Base-by-base conservation (phyloP, 1,140 invertebrate genomes). In the Cyclina sinensis region DNA sequence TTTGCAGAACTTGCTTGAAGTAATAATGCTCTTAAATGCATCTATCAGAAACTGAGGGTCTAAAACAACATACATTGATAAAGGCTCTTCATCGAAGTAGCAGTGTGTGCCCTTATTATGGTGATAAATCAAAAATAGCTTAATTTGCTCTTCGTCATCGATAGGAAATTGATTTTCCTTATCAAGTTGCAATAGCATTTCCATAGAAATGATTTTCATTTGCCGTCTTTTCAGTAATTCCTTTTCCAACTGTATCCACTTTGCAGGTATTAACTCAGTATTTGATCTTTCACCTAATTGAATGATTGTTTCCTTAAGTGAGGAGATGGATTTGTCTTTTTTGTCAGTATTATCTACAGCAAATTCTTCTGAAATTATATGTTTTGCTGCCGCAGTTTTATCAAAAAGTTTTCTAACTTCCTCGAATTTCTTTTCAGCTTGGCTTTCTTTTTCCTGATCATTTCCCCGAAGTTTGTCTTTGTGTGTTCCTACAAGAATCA, bases 11-110 rank as follows among this genome's bases (percentile, higher is more conserved):
- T 65, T 65, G 4, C n/a, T 18, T 46, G 73, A 18, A 9, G 73
- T 76, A 48, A 76, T 76, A n/a, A 76, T 76, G 43, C 73, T n/a
- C 46, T 76, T 76, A 37, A 76, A 76, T 46, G 73, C 73, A 46
- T 76, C 73, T 9, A 76, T 48, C n/a, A 76, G 18, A 18, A 12
- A 76, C 39, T 76, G 37, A 43, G 73, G 73, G 37, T 76, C 43
- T 3, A 76, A 37, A 16, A 76, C 24, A 24, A 76, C 73, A 0
- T 21, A 0, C 24, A 5, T 27, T 21, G 14, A 27, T 11, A 48
- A 1, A 46, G 37, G 24, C 18, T 48, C 73, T 46, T 76, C 73
- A 4, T 39, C 37, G 37, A 76, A 46, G n/a, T 76, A 76, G 35
- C 30, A 43, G 14, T 46, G 21, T 14, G 73, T 76, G 18, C 73